Percentiles rank a stretch among this genome's conserved stretches.
Conservation (phyloP, 1,140 invertebrate genomes). For the Samia ricini region DNA sequence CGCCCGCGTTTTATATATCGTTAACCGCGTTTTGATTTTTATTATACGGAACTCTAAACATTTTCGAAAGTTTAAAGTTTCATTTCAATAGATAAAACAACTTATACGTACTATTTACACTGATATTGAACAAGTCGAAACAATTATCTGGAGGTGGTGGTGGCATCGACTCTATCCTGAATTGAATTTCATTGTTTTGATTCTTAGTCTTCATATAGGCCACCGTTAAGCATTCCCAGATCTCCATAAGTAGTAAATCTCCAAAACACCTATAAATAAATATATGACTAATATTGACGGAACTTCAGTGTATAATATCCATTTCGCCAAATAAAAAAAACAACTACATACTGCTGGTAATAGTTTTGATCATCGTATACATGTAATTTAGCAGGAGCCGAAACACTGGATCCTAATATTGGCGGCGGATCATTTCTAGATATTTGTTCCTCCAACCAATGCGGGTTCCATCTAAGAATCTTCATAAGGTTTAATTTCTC, state of each 20-base stretch:
- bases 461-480: slow-evolving; percentile 62
- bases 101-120: slow-evolving; percentile 49
- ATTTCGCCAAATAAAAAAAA: slow-evolving; percentile 3
- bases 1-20: too few relatives aligned
- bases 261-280: slow-evolving; percentile 46
- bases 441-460: slow-evolving; percentile 61
- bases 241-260: slow-evolving; percentile 66
- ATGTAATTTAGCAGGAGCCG: slow-evolving; percentile 49
- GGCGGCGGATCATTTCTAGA: slow-evolving; percentile 52
- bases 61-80: too few relatives aligned
- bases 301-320: slow-evolving; percentile 1
- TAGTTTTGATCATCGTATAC: slow-evolving; percentile 50
- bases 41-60: too few relatives aligned
- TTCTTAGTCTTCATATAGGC: slow-evolving; percentile 41
- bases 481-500: slow-evolving; percentile 60
- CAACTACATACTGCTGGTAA: slow-evolving; percentile 57
- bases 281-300: neutral
- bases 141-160: slow-evolving; percentile 40
- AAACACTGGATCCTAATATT: slow-evolving; percentile 54
- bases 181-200: slow-evolving; percentile 32
- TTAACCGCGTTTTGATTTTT: too few relatives aligned
- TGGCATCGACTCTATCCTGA: slow-evolving; percentile 52
- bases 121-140: slow-evolving; percentile 50
- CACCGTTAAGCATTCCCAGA: slow-evolving; percentile 65
- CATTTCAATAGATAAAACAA: too few relatives aligned